Evolutionary conservation across 2,888 invertebrate species (phyloP).

Genomic region (Drosophila aldrichi): DNA sequence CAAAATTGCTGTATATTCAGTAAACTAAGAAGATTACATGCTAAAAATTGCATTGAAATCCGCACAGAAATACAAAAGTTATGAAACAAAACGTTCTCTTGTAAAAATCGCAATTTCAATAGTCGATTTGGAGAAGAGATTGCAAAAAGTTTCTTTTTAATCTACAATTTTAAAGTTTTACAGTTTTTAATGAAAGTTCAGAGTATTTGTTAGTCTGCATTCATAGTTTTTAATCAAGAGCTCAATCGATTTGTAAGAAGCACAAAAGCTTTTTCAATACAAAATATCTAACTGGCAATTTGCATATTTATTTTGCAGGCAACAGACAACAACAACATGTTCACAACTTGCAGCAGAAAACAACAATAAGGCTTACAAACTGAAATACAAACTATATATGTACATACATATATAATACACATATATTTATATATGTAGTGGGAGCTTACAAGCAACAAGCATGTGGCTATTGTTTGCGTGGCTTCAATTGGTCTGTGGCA

Average conservation of each 20-base stretch:
- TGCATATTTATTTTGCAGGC: conserved; percentile 49
- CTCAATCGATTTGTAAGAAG: conserved; percentile 1
- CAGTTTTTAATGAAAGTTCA: background rate
- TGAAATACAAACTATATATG: conserved; percentile 7
- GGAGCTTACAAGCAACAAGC: conserved; percentile 1
- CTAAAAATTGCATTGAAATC: background rate
- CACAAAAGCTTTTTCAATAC: background rate
- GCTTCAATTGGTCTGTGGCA: conserved; percentile 53
- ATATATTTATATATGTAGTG: background rate
- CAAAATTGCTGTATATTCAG: background rate
- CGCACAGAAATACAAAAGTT: background rate
- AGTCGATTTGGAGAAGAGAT: too few species aligned
- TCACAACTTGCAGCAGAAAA: conserved; percentile 7
- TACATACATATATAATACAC: background rate
- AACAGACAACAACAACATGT: conserved; percentile 21
- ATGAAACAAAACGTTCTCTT: too few species aligned
- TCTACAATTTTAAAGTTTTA: too few species aligned
- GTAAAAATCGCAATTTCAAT: too few species aligned
- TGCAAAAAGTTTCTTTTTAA: too few species aligned
- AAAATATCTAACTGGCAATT: conserved; percentile 34
- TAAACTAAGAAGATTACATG: background rate
- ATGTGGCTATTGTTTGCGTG: conserved; percentile 61
- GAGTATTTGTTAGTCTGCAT: background rate
- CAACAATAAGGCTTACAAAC: conserved; percentile 9
- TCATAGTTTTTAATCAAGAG: background rate